Base-by-base conservation (phyloP, 1,140 invertebrate genomes). In the Tigriopus japonicus region DNA sequence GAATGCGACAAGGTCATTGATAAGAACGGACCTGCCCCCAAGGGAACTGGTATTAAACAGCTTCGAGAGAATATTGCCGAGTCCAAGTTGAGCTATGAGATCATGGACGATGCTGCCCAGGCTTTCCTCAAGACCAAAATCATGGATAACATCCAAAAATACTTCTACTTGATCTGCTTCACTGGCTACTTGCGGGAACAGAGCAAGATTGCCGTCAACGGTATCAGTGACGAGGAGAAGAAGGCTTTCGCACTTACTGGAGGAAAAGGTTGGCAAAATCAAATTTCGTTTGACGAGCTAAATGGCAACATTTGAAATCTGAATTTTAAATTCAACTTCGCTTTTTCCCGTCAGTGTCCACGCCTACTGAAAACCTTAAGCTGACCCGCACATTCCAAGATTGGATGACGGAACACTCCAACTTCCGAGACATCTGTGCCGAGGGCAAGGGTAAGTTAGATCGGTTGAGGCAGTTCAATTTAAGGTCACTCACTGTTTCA, bases 81-180 rank as follows among this genome's bases (percentile, higher is more conserved):
- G 59, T 61, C 59, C 59, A 61, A 61, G 49, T 35, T 61, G 49
- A 23, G 15, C 59, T 61, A 61, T 40, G 59, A 61, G 59, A 61
- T 61, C 28, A 61, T 61, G 59, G 59, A 61, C 35, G 59, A 61
- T 23, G 59, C 59, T 10, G 59, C 59, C 23, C 59, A 61, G 43
- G 59, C 59, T n/a, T 61, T 61, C 59, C 59, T 61, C 7, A 61
- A 61, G 49, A 61, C 59, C 59, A 61, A 61, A 24, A 61, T 61
- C 59, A 61, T 61, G 59, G 59, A 61, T 28, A 61, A 61, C 59
- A 61, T 61, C 41, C 59, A 61, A 17, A 61, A 61, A 21, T 61
- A 61, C 59, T 61, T 61, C 41, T 55, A 61, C 51, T 19, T 56
- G 17, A 61, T 61, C 43, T 61, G 59, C 49, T 61, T 61, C 28